phyloP scores from a whole-genome alignment of 53 echinoderm and acorn worm species.

The Stichopus horrens region DNA sequence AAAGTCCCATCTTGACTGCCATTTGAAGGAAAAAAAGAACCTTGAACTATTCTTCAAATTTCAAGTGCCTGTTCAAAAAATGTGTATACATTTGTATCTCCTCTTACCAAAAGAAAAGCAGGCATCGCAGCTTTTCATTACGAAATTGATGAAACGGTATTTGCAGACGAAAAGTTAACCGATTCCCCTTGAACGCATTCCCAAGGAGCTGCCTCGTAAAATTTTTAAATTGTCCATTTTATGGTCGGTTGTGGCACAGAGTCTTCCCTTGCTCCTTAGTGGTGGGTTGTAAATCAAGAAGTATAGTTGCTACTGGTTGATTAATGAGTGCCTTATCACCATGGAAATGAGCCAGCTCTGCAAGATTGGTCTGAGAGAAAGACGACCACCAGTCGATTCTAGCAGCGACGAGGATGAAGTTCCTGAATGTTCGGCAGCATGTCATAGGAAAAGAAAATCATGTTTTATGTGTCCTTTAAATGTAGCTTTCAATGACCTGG shows the following conservation, averaged over 20 bases:
- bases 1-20: not conserved
- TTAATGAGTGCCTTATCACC: not conserved
- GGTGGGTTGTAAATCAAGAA: not conserved
- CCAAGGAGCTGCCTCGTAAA: slow-evolving; percentile 3
- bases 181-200: not conserved
- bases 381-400: too few species aligned
- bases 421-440: too few species aligned
- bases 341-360: too few species aligned
- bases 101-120: not conserved
- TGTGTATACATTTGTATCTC: not conserved
- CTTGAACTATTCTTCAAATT: not conserved
- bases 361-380: too few species aligned
- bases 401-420: too few species aligned
- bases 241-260: slow-evolving; percentile 12
- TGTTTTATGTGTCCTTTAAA: too few species aligned
- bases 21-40: not conserved
- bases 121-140: not conserved
- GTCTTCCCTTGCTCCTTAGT: not conserved
- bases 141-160: not conserved
- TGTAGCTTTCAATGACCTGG: too few species aligned
- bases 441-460: too few species aligned
- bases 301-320: not conserved
- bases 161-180: not conserved
- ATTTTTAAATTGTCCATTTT: slow-evolving; percentile 17
- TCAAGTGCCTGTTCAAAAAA: not conserved